Evolutionary conservation across 2,888 invertebrate genomes (phyloP).

Genomic region (Dynastes maya): DNA sequence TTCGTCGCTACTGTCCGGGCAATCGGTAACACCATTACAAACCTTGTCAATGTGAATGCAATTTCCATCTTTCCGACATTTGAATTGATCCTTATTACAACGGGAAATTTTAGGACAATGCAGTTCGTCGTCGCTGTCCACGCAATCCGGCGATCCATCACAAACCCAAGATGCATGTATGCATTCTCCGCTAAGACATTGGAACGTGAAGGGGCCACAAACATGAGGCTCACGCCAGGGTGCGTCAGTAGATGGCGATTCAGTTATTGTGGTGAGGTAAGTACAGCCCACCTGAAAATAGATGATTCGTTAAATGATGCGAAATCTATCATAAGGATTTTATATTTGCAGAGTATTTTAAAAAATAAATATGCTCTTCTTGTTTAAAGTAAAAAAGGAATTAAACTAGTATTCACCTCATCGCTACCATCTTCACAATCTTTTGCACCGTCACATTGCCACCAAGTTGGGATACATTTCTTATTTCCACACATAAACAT

Average conservation of each 20-base stretch:
- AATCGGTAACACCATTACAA: slow-evolving; percentile 74
- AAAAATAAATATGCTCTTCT: too few relatives aligned
- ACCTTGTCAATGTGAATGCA: slow-evolving; percentile 72
- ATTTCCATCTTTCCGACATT: slow-evolving; percentile 76
- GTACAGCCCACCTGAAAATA: slow-evolving; percentile 67
- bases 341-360: too few relatives aligned
- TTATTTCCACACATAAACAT: slow-evolving; percentile 84
- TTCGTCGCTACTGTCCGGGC: slow-evolving; percentile 76
- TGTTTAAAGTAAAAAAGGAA: too few relatives aligned
- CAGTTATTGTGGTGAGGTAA: slow-evolving; percentile 34
- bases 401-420: slow-evolving; percentile 68
- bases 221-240: slow-evolving; percentile 59
- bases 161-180: slow-evolving; percentile 77
- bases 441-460: slow-evolving; percentile 85
- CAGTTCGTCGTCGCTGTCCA: slow-evolving; percentile 76
- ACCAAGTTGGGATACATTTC: slow-evolving; percentile 84
- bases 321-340: background rate
- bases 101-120: slow-evolving; percentile 62
- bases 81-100: slow-evolving; percentile 72
- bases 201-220: slow-evolving; percentile 75
- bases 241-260: slow-evolving; percentile 55
- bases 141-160: slow-evolving; percentile 76
- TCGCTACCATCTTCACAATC: slow-evolving; percentile 86
- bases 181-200: slow-evolving; percentile 74
- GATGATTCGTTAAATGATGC: background rate